These are phyloP conservation scores for Nomada ruficornis DNA, from an alignment of 2,888 invertebrate genomes.

Conservation along the genomic window DNA sequence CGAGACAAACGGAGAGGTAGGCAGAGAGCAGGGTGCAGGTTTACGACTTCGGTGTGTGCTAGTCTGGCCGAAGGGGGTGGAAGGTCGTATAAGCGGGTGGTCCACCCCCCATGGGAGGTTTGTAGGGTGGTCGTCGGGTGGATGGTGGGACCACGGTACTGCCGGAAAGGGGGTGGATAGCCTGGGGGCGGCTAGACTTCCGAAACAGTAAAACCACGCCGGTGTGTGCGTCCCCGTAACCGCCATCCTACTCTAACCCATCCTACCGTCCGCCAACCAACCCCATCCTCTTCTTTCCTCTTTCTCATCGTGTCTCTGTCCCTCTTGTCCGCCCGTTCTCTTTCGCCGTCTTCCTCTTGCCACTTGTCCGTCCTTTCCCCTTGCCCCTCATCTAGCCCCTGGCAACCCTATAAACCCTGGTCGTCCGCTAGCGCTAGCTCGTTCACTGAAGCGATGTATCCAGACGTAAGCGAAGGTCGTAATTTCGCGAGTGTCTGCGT, in stretches of 20 bases:
- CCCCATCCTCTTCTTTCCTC: constrained; percentile 49
- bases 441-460: constrained; percentile 78
- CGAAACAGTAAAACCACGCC: constrained; percentile 81
- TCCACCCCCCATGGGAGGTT: constrained; percentile 64
- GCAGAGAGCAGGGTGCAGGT: constrained; percentile 73
- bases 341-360: constrained; percentile 52
- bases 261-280: constrained; percentile 62
- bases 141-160: constrained; percentile 67
- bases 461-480: constrained; percentile 79
- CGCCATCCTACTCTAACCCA: constrained; percentile 66
- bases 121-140: constrained; percentile 67
- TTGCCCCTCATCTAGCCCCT: constrained; percentile 65
- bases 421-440: constrained; percentile 75
- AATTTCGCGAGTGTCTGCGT: constrained; percentile 80
- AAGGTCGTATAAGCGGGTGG: constrained; percentile 80
- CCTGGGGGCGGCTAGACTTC: constrained; percentile 81
- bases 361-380: constrained; percentile 46
- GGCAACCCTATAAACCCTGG: constrained; percentile 77
- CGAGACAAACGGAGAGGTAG: constrained; percentile 55
- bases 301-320: constrained; percentile 25
- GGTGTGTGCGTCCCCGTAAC: constrained; percentile 75
- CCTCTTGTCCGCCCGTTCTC: constrained; percentile 43
- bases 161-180: constrained; percentile 74
- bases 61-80: constrained; percentile 78
- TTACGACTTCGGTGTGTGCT: constrained; percentile 78